Evolutionary conservation across 1,140 invertebrate genomes (phyloP), one percentile per base, ranked within the genome.

Genomic region (Globodera ellingtonae): DNA sequence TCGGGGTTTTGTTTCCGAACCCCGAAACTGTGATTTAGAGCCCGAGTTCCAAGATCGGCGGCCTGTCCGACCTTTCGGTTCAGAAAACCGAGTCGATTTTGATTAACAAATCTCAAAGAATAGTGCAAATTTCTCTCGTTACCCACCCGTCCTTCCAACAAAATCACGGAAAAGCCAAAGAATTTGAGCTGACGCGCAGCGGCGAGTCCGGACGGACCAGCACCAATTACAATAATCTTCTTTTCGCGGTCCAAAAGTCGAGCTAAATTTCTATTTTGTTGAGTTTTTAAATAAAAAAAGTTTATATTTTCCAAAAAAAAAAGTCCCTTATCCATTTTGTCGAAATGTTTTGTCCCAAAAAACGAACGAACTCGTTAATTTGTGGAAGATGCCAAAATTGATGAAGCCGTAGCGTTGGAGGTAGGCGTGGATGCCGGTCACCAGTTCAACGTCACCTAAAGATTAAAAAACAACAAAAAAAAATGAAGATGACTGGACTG

Each of bases 391-490:
- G 0, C 97, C 97, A 92, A 96, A 99, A 91, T 99, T 99, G 72
- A 99, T 98, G 86, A 95, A 97, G 8, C 97, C 96, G 91, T 98
- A 95, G 79, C 97, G 92, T 87, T 98, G 95, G 9, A 99, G 91
- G 90, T 95, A 99, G 1, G 94, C 93, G 91, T 96, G 95, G 73
- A 96, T 92, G 84, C 96, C 92, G 86, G 93, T 92, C 5, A 97
- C 92, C 1, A 98, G 90, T 8, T 93, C 92, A 46, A 92, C 92
- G 91, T 98, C 95, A 89, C 90, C 91, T 91, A 74, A 74, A 87
- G 81, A 21, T 24, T 24, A 24, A 24, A 15, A 8, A 10, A 78
- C 9, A 56, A 35, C 44, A 21, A 70, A 65, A 44, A 13, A 24
- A 24, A 24, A 24, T 24, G 24, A 24, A 24, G 24, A 24, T 0